Evolutionary conservation across 2,888 invertebrate genomes (phyloP).

Genomic region (Ennomos quercinarius): DNA sequence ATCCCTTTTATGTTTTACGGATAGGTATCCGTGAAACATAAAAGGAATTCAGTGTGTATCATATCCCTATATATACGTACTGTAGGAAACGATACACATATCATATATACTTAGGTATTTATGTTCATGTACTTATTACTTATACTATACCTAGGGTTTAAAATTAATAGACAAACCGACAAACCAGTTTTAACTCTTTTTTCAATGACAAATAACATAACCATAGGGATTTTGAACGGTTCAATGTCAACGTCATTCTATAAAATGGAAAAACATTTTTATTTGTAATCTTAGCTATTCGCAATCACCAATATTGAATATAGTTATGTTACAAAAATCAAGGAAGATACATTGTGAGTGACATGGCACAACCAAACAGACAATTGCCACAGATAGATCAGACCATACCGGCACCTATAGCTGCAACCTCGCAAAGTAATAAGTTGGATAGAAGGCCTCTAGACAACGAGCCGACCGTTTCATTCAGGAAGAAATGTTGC

Average conservation of each 20-base stretch:
- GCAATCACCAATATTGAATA: constrained; percentile 3
- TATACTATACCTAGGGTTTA: no score
- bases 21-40: no score
- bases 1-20: no score
- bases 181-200: constrained; percentile 7
- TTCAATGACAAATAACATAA: constrained; percentile 7
- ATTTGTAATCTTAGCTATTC: background rate
- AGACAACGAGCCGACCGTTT: constrained; percentile 11
- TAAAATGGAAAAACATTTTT: background rate
- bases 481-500: constrained; percentile 42
- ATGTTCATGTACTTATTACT: no score
- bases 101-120: no score
- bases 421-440: constrained; percentile 26
- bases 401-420: constrained; percentile 22
- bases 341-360: background rate
- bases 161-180: constrained; percentile 9
- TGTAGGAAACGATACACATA: no score
- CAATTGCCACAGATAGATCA: constrained; percentile 21
- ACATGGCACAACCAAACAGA: constrained; percentile 19
- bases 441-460: constrained; percentile 9
- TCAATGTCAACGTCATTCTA: background rate
- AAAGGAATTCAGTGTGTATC: no score
- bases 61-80: no score
- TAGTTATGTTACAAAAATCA: constrained; percentile 12
- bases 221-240: constrained; percentile 16